Evolutionary conservation across 2,888 invertebrate species (phyloP).

Genomic region (Onchidella celtica): DNA sequence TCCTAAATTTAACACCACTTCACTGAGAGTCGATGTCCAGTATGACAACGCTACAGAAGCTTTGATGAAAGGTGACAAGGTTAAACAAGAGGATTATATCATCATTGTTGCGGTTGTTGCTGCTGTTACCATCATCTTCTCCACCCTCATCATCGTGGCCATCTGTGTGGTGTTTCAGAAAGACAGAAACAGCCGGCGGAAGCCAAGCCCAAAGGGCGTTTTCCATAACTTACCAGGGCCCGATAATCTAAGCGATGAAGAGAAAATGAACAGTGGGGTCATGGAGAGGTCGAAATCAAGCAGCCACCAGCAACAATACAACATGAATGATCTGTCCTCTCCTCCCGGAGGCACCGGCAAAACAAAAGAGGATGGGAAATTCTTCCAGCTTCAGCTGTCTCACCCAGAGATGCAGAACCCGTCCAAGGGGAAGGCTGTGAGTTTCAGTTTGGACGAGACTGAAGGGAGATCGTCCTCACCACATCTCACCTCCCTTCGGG

Average conservation of each 20-base stretch:
- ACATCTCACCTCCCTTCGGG: constrained; percentile 10
- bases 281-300: not conserved
- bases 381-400: constrained; percentile 33
- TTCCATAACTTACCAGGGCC: constrained; percentile 43
- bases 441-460: constrained; percentile 55
- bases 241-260: constrained; percentile 22
- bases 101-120: constrained; percentile 58
- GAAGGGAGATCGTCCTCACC: constrained; percentile 15
- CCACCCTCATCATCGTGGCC: constrained; percentile 57
- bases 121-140: constrained; percentile 55
- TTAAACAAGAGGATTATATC: constrained; percentile 49
- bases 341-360: constrained; percentile 16
- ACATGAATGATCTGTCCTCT: constrained; percentile 14
- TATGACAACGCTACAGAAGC: constrained; percentile 47
- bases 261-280: constrained; percentile 1
- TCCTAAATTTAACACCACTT: constrained; percentile 46
- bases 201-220: constrained; percentile 27
- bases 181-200: constrained; percentile 46
- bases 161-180: constrained; percentile 57
- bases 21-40: constrained; percentile 51
- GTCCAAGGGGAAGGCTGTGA: constrained; percentile 52
- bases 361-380: not conserved
- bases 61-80: not conserved
- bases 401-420: constrained; percentile 34
- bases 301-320: not conserved